These are phyloP conservation scores for Drosophila niveifrons DNA, from an alignment of 2,888 invertebrate genomes.

Conservation along the genomic window DNA sequence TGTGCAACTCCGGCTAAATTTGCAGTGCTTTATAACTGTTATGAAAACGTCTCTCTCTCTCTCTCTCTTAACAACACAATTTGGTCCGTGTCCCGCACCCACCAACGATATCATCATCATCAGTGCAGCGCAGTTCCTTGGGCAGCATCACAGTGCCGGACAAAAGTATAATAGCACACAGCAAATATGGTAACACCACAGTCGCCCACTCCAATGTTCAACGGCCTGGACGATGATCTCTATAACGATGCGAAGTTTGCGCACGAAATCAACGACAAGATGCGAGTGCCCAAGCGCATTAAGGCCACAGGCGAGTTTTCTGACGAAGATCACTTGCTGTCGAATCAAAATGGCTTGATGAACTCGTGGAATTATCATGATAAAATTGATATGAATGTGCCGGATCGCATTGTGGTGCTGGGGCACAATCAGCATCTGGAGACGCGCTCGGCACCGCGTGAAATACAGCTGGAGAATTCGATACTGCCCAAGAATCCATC, in stretches of 20 bases:
- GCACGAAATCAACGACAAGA: slow-evolving; percentile 91
- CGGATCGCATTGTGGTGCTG: slow-evolving; percentile 95
- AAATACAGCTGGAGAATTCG: slow-evolving; percentile 94
- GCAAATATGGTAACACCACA: slow-evolving; percentile 87
- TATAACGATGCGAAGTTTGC: slow-evolving; percentile 88
- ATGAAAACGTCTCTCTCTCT: slow-evolving; percentile 73
- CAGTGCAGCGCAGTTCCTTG: slow-evolving; percentile 25
- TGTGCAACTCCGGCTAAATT: slow-evolving; percentile 64
- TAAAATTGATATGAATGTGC: slow-evolving; percentile 96
- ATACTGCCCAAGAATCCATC: slow-evolving; percentile 88
- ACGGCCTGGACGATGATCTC: slow-evolving; percentile 89
- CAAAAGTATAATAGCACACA: slow-evolving; percentile 37
- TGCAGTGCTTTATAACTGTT: slow-evolving; percentile 56
- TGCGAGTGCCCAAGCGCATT: slow-evolving; percentile 93
- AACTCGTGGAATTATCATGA: slow-evolving; percentile 89
- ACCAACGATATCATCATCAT: slow-evolving; percentile 15
- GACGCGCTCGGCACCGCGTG: slow-evolving; percentile 93
- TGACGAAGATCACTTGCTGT: slow-evolving; percentile 88
- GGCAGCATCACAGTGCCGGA: slow-evolving; percentile 5
- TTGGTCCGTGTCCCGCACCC: not conserved
- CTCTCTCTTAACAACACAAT: slow-evolving; percentile 5
- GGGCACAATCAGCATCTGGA: slow-evolving; percentile 90
- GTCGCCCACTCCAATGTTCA: slow-evolving; percentile 88
- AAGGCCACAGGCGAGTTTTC: slow-evolving; percentile 90
- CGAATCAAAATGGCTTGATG: slow-evolving; percentile 87